Percentiles rank a stretch among this genome's conserved stretches.
Evolutionary conservation across 2,797 vertebrate genomes (phyloP).

Genomic region (Calcarius lapponicus): DNA sequence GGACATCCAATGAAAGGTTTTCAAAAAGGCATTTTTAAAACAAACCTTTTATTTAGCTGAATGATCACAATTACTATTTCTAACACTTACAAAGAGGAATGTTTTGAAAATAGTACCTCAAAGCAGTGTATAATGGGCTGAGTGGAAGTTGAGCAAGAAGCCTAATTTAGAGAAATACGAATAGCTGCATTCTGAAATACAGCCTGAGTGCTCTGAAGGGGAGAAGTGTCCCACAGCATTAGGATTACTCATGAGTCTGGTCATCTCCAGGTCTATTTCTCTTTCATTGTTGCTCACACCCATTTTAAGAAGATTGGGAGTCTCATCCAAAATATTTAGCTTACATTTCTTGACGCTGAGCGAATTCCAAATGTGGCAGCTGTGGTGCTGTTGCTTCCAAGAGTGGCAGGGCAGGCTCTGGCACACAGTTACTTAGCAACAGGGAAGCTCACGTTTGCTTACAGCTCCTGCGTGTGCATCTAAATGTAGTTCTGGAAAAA

Average conservation of each 20-base stretch:
- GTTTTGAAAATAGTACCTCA: not conserved
- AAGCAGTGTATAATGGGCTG: not conserved
- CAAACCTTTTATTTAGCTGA: not conserved
- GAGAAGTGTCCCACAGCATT: not conserved
- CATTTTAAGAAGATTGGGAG: not conserved
- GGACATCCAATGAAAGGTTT: not conserved
- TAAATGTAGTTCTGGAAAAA: constrained; percentile 61
- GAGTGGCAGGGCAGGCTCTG: constrained; percentile 7
- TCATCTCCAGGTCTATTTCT: not conserved
- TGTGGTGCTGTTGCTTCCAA: constrained; percentile 21
- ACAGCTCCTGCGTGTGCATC: constrained; percentile 55
- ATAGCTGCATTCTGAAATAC: not conserved
- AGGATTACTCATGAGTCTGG: not conserved
- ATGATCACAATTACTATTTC: not conserved
- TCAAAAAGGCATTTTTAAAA: not conserved
- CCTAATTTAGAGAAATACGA: not conserved
- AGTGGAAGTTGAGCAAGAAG: not conserved
- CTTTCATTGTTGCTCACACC: not conserved
- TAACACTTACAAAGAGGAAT: not conserved
- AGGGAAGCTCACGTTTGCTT: constrained; percentile 52
- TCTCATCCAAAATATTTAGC: not conserved
- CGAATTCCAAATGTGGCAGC: constrained; percentile 8
- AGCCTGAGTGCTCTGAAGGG: not conserved
- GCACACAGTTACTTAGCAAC: constrained; percentile 65
- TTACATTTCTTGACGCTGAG: not conserved